phyloP scores from a whole-genome alignment of 2,888 invertebrate species.

The Isotomurus palustris region DNA sequence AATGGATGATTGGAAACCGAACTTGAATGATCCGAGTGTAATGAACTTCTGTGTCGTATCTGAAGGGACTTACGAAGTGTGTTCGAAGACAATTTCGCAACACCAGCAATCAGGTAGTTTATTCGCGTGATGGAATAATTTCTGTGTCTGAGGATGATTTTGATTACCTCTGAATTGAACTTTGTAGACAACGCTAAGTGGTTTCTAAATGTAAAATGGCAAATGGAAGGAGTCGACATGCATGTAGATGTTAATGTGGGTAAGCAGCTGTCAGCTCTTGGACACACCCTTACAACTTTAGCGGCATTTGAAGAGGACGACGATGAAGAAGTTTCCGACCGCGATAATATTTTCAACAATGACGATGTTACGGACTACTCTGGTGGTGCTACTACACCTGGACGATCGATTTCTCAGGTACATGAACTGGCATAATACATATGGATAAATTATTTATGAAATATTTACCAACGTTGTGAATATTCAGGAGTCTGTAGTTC shows the following conservation, averaged over 20 bases:
- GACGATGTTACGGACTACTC: slow-evolving; percentile 35
- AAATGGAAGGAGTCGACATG: slow-evolving; percentile 98
- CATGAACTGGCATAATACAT: background rate
- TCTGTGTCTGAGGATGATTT: background rate
- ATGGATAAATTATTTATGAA: slow-evolving; percentile 1
- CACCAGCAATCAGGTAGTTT: slow-evolving; percentile 66
- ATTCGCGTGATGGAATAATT: background rate
- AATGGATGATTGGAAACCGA: slow-evolving; percentile 91
- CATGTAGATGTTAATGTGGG: slow-evolving; percentile 94
- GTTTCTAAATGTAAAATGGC: slow-evolving; percentile 96
- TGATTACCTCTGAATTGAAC: background rate
- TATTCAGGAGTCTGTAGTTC: slow-evolving; percentile 62
- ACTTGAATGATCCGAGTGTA: slow-evolving; percentile 67
- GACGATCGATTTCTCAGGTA: slow-evolving; percentile 39
- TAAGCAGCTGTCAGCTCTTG: slow-evolving; percentile 87
- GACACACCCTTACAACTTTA: slow-evolving; percentile 90
- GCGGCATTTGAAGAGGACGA: slow-evolving; percentile 81
- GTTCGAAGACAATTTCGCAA: slow-evolving; percentile 83
- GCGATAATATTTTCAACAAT: slow-evolving; percentile 30
- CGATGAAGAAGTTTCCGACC: slow-evolving; percentile 46
- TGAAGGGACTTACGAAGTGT: slow-evolving; percentile 97
- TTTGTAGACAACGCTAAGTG: slow-evolving; percentile 71
- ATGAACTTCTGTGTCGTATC: slow-evolving; percentile 96
- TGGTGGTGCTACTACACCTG: slow-evolving; percentile 14
- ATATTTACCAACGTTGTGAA: slow-evolving; percentile 1